These are phyloP conservation scores for Oscheius onirici DNA, from an alignment of 2,888 invertebrate species.

Conservation along the genomic window DNA sequence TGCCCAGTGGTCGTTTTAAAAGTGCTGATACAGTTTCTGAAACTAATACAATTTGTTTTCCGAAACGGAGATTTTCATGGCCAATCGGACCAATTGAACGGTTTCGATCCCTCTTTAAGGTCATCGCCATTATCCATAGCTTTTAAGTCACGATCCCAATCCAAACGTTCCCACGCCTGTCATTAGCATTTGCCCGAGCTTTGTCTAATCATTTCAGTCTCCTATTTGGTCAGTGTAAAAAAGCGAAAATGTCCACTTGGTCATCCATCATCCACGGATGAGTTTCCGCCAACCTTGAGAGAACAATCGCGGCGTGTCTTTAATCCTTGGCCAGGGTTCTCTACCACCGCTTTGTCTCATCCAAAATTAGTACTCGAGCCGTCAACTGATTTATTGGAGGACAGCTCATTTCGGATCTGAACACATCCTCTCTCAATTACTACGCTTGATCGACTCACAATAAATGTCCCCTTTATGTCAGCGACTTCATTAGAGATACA, in stretches of 20 bases:
- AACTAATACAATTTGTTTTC: background rate
- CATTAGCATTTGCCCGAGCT: too few species aligned
- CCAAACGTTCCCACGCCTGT: too few species aligned
- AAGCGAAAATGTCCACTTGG: background rate
- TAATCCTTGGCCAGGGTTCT: background rate
- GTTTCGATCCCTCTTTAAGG: background rate
- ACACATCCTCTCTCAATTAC: slow-evolving; percentile 30
- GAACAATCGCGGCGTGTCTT: slow-evolving; percentile 4
- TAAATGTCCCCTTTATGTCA: slow-evolving; percentile 19
- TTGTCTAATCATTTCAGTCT: too few species aligned
- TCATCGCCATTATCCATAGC: too few species aligned
- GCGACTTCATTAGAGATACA: slow-evolving; percentile 1
- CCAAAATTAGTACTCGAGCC: slow-evolving; percentile 5
- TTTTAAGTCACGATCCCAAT: too few species aligned
- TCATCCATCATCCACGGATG: slow-evolving; percentile 25
- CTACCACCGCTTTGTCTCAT: slow-evolving; percentile 5
- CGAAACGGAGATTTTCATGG: slow-evolving; percentile 13
- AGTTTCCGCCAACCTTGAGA: slow-evolving; percentile 25
- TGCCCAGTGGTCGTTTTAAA: background rate
- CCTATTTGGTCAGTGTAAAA: slow-evolving; percentile 6
- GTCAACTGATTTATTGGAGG: background rate
- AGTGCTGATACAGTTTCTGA: background rate
- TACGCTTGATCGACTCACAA: slow-evolving; percentile 5
- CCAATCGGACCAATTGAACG: slow-evolving; percentile 8
- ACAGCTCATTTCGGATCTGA: slow-evolving; percentile 12